Percentiles rank a stretch among this genome's conserved stretches.
Evolutionary conservation across 2,888 invertebrate genomes (phyloP).

Genomic region (Metallyticus violacea): DNA sequence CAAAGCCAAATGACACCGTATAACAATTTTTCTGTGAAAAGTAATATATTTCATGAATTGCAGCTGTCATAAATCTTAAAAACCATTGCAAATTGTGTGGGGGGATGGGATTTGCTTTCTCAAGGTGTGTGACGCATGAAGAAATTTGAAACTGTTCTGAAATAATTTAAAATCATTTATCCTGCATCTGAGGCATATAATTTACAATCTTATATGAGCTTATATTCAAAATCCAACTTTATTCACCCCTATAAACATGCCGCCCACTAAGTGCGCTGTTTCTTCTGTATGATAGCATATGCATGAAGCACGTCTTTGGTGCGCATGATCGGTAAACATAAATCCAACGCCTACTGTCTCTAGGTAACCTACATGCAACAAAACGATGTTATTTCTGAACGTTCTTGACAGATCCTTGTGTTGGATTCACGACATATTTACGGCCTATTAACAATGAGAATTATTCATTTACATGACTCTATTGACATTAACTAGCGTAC

Average conservation of each 20-base stretch:
- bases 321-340: not conserved
- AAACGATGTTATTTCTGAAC: not conserved
- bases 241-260: not conserved
- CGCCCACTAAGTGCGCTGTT: not conserved
- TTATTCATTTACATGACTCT: not conserved
- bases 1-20: no score
- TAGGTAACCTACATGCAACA: not conserved
- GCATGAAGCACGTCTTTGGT: not conserved
- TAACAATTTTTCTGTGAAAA: no score
- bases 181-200: no score
- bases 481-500: not conserved
- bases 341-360: not conserved
- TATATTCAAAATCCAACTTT: not conserved
- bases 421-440: not conserved
- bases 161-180: not conserved
- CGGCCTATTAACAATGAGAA: not conserved
- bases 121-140: no score
- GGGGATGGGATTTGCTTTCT: no score
- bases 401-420: not conserved
- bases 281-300: not conserved
- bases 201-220: no score
- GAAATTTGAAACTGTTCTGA: no score
- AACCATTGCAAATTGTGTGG: no score
- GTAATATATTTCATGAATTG: no score
- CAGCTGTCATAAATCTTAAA: no score